A percentile compares a stretch with the other conserved stretches of the same genome.
Evolutionary conservation across 2,888 invertebrate genomes (phyloP).

Genomic region (Acronicta aceris): DNA sequence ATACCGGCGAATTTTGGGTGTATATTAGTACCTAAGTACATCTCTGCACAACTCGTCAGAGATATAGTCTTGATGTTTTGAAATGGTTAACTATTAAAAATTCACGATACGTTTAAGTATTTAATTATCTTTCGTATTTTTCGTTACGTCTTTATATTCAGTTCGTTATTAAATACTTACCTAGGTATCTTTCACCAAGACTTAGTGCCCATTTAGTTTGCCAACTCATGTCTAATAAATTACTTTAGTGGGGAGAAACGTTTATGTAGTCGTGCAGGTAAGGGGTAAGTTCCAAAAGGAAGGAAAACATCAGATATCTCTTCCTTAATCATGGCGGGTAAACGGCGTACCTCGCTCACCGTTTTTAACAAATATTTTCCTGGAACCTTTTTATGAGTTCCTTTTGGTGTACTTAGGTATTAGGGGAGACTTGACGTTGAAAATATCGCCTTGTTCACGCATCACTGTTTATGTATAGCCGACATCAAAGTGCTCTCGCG

Average conservation of each 20-base stretch:
- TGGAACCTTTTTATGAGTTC: constrained; percentile 69
- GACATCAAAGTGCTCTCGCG: constrained; percentile 56
- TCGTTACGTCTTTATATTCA: too few relatives aligned
- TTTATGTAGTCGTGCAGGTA: constrained; percentile 58
- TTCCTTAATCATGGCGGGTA: constrained; percentile 73
- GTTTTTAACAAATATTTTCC: constrained; percentile 73
- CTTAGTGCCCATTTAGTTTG: constrained; percentile 10
- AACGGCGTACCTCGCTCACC: constrained; percentile 63
- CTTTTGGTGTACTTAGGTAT: constrained; percentile 63
- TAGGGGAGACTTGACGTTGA: constrained; percentile 62
- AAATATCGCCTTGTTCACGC: constrained; percentile 61
- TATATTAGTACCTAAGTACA: too few relatives aligned
- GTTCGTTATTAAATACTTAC: too few relatives aligned
- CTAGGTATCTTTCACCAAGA: background rate
- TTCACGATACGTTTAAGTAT: too few relatives aligned
- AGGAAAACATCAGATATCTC: constrained; percentile 76
- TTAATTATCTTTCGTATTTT: too few relatives aligned
- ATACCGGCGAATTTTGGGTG: too few relatives aligned
- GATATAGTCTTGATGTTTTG: too few relatives aligned
- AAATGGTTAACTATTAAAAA: too few relatives aligned
- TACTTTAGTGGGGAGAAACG: constrained; percentile 49
- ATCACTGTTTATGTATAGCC: constrained; percentile 55
- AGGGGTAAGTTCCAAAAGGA: constrained; percentile 58
- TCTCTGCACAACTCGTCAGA: too few relatives aligned
- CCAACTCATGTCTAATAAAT: constrained; percentile 51